Percentiles rank a stretch among this genome's conserved stretches.
Evolutionary conservation across 37 sponge, comb jelly and placozoan species (phyloP).

Genomic region (Mnemiopsis leidyi): DNA sequence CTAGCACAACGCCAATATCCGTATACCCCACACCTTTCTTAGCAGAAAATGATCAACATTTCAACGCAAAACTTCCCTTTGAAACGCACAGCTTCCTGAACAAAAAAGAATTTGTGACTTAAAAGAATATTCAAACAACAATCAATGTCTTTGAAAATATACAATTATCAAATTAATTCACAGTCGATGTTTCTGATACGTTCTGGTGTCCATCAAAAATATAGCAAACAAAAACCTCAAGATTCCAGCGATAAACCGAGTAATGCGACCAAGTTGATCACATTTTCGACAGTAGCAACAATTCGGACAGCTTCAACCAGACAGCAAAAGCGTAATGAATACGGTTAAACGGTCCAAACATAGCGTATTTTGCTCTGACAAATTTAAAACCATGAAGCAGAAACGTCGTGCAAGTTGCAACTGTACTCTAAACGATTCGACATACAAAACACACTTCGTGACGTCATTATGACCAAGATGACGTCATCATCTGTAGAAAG

Average conservation of each 20-base stretch:
- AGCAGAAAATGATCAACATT: neutral
- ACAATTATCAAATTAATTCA: neutral
- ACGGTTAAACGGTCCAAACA: neutral
- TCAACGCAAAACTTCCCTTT: neutral
- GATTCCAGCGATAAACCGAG: neutral
- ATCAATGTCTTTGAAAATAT: neutral
- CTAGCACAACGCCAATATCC: too few relatives aligned
- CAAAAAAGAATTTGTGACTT: neutral
- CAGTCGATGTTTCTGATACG: neutral
- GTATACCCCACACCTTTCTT: too few relatives aligned
- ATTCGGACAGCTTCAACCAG: neutral
- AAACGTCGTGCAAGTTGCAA: too few relatives aligned
- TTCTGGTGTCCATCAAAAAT: neutral
- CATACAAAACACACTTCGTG: too few relatives aligned
- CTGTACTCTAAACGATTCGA: too few relatives aligned
- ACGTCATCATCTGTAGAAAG: constrained; percentile 16
- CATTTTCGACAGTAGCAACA: neutral
- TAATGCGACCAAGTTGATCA: neutral
- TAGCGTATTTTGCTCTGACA: too few relatives aligned
- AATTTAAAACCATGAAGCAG: too few relatives aligned
- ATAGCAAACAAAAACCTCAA: neutral
- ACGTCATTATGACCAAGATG: neutral
- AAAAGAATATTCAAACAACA: too few relatives aligned
- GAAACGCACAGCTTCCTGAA: neutral
- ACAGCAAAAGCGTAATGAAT: neutral